Conservation (phyloP, 2,888 invertebrate genomes). For the Pristionchus maxplancki region DNA sequence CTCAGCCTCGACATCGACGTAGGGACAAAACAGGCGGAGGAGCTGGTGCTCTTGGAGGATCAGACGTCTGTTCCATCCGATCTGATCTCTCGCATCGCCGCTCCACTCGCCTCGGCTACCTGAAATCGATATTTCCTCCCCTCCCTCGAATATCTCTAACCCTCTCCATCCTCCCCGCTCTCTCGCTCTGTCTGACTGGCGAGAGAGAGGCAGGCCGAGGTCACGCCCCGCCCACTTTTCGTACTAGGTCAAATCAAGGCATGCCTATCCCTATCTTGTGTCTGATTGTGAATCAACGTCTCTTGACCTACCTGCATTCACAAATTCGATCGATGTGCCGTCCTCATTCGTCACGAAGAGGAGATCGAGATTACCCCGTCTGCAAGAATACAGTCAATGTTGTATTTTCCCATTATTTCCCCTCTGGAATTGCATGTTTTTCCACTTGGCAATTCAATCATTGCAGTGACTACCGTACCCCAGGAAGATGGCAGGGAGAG, state of each 20-base stretch:
- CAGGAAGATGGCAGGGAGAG: not conserved
- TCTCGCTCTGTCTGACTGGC: no score
- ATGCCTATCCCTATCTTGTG: no score
- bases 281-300: no score
- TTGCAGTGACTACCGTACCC: not conserved
- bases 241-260: no score
- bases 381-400: not conserved
- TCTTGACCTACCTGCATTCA: not conserved
- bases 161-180: no score
- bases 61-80: not conserved
- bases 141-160: no score
- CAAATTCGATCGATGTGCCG: not conserved
- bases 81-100: not conserved
- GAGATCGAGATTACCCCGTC: not conserved
- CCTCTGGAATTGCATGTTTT: no score
- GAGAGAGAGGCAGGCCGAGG: no score
- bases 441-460: no score
- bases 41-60: not conserved
- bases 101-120: not conserved
- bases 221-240: not conserved
- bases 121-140: not conserved
- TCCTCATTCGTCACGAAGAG: not conserved
- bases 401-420: not conserved
- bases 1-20: not conserved
- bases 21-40: not conserved